phyloP scores from a whole-genome alignment of 2,888 invertebrate genomes.

The Eurytoma adleriae region DNA sequence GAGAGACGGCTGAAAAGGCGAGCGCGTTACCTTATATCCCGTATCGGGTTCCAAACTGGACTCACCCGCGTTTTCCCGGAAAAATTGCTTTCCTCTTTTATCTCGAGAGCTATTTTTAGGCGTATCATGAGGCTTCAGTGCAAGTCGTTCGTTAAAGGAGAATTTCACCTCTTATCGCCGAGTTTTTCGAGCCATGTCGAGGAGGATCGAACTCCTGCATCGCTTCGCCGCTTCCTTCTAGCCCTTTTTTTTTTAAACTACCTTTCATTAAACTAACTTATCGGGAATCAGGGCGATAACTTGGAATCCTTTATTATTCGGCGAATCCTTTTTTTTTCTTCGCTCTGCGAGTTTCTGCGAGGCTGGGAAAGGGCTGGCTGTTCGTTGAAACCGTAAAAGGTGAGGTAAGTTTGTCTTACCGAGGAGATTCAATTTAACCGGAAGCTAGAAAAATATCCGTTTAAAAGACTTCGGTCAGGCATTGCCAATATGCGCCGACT shows the following conservation, averaged over 20 bases:
- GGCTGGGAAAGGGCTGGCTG: background rate
- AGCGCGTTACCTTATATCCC: constrained; percentile 2
- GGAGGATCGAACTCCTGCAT: no score
- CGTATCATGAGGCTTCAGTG: background rate
- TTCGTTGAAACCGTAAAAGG: background rate
- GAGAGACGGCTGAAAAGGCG: background rate
- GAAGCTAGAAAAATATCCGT: constrained; percentile 31
- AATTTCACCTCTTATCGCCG: no score
- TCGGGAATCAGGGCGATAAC: no score
- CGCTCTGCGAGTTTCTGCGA: background rate
- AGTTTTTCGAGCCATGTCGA: no score
- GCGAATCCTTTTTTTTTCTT: no score
- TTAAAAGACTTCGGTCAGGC: constrained; percentile 37
- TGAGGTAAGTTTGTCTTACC: background rate
- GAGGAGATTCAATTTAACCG: constrained; percentile 49
- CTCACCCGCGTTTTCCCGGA: background rate
- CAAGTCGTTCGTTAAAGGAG: no score
- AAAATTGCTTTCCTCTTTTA: constrained; percentile 20
- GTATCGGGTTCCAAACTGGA: constrained; percentile 12
- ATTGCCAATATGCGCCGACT: background rate
- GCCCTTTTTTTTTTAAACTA: no score
- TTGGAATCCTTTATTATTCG: no score
- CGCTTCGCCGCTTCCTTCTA: no score
- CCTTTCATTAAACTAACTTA: no score
- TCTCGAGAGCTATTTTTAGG: constrained; percentile 29